Base-by-base conservation (phyloP, 2,888 invertebrate genomes). In the Phortica magna region DNA sequence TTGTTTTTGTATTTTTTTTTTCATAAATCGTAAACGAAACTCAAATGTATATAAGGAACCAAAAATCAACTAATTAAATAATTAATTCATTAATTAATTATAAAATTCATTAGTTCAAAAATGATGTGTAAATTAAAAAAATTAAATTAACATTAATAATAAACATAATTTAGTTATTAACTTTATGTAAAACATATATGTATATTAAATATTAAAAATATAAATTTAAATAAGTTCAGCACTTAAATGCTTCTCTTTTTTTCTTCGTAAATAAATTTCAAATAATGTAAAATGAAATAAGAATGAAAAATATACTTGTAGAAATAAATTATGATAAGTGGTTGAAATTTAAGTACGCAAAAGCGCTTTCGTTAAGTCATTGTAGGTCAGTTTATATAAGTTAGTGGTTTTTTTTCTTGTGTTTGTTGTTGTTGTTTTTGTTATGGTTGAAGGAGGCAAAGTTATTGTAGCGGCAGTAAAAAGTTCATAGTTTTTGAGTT, bases 1-100 rank as follows among this genome's bases (percentile, higher is more conserved):
- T 71, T 55, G 43, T 48, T 76, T 59, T 76, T 79, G 55, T 72
- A 17, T 48, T 19, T 48, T 42, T 70, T 48, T 70, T 43, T 7
- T 70, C 1, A 14, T 22, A 22, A 22, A 22, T 61, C n/a, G 61
- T 61, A 61, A 61, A 61, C 22, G 22, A 19, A 22, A 19, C 22
- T 22, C 22, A 61, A 61, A 61, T 22, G 19, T 61, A 19, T 61
- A 19, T n/a, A 7, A 61, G 19, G 61, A 19, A 61, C n/a, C 31
- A 39, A 65, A 65, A 65, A 65, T 65, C 65, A 65, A 61, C 19
- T 19, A 61, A 61, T 64, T 2, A 31, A 64, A 31, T 14, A 55
- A 55, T 42, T 22, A 71, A 70, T 39, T 39, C 39, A 65, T 65
- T 1, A 61, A 70, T 39, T 39, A 65, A 65, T 65, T 1, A 61